Conservation (phyloP, 2,797 vertebrate genomes). For the Myripristis murdjan region DNA sequence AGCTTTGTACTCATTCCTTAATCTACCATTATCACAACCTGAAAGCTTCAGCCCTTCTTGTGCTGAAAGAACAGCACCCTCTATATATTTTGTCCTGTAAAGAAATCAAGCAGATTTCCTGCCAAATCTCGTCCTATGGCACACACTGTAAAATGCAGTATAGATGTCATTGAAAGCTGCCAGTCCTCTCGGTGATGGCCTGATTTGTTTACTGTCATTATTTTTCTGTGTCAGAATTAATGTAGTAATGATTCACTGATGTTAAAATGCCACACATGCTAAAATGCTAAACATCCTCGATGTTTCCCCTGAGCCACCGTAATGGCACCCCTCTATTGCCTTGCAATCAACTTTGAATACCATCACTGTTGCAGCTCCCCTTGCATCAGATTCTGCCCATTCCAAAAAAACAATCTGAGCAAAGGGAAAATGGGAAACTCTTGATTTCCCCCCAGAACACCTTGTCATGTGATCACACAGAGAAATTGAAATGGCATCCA, state of each 20-base stretch:
- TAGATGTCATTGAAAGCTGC: neutral
- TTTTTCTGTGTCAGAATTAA: neutral
- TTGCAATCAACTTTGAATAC: neutral
- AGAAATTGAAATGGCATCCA: slow-evolving; percentile 38
- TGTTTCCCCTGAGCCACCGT: neutral
- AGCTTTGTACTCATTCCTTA: no score
- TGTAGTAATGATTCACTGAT: neutral
- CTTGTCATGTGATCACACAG: slow-evolving; percentile 22
- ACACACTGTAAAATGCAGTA: no score
- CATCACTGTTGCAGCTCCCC: neutral
- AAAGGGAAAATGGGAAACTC: slow-evolving; percentile 2
- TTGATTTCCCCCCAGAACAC: slow-evolving; percentile 12
- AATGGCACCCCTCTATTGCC: neutral
- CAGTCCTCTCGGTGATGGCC: neutral
- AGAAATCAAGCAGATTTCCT: no score
- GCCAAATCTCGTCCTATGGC: no score
- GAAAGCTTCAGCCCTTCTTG: no score
- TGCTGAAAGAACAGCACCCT: no score
- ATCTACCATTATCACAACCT: no score
- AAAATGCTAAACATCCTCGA: neutral
- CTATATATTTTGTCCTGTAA: no score
- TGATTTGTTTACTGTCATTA: neutral
- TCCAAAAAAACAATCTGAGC: slow-evolving; percentile 7
- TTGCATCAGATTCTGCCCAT: neutral
- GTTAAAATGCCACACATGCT: neutral